Conservation (phyloP, 1,140 invertebrate species). For the Cyclina sinensis region DNA sequence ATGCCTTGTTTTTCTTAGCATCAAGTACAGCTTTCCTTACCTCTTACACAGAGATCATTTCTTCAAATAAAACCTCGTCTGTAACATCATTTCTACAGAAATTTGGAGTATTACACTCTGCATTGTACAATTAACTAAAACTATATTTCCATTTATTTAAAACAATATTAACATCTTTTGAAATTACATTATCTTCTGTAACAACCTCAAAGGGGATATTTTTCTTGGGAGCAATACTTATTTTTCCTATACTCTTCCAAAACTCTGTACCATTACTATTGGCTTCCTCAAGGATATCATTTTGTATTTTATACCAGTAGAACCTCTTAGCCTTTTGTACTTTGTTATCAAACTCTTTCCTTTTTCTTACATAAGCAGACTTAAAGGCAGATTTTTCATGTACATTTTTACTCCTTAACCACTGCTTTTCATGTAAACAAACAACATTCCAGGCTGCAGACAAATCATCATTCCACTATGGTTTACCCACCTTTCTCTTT, state of each 20-base stretch:
- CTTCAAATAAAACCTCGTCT: not conserved
- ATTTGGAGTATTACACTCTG: not conserved
- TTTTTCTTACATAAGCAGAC: no score
- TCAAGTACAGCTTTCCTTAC: not conserved
- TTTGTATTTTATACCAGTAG: no score
- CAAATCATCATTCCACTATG: not conserved
- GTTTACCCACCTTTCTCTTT: not conserved
- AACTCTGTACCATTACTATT: not conserved
- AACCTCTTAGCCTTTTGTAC: not conserved
- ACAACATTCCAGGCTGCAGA: not conserved
- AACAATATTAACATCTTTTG: not conserved
- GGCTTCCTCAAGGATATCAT: not conserved
- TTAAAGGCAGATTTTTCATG: not conserved
- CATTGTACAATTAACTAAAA: not conserved
- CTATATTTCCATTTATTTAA: not conserved
- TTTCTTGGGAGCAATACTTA: not conserved
- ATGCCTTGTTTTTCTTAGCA: not conserved
- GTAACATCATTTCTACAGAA: not conserved
- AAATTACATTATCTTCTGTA: not conserved
- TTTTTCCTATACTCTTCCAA: constrained; percentile 18
- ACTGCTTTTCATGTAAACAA: not conserved
- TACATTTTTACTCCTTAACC: not conserved
- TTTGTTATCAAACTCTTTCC: not conserved
- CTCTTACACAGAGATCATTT: not conserved
- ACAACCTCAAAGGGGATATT: not conserved